Conservation (phyloP, 1,140 invertebrate genomes). For the Anoplophora glabripennis region DNA sequence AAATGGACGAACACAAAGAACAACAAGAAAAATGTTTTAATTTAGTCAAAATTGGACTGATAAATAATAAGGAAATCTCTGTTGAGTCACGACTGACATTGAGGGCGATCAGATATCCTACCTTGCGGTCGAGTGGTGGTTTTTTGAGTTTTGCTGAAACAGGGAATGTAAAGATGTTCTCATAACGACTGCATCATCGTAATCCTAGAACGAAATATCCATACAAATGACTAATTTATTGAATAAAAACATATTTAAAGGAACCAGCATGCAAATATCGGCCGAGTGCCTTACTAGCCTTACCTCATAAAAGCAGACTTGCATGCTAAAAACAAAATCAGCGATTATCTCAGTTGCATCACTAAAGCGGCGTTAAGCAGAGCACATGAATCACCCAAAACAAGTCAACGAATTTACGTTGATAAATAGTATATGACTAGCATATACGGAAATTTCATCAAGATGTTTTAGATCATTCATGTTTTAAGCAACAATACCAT, state of each 20-base stretch:
- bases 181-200: slow-evolving; percentile 35
- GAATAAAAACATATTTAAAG: background rate
- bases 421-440: too few species aligned
- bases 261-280: background rate
- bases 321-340: slow-evolving; percentile 29
- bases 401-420: too few species aligned
- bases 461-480: too few species aligned
- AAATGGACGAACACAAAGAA: too few species aligned
- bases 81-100: background rate
- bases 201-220: slow-evolving; percentile 32
- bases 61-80: background rate
- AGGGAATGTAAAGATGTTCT: slow-evolving; percentile 37
- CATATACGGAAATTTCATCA: too few species aligned
- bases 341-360: background rate
- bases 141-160: slow-evolving; percentile 36
- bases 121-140: slow-evolving; percentile 30
- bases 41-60: too few species aligned
- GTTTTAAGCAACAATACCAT: too few species aligned
- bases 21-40: too few species aligned
- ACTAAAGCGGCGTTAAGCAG: too few species aligned
- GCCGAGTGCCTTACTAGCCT: slow-evolving; percentile 9
- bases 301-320: slow-evolving; percentile 27
- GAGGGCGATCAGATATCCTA: background rate
- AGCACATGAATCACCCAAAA: too few species aligned
- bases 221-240: slow-evolving; percentile 9